phyloP scores from a whole-genome alignment of 1,140 invertebrate species.

The Caligus rogercresseyi region DNA sequence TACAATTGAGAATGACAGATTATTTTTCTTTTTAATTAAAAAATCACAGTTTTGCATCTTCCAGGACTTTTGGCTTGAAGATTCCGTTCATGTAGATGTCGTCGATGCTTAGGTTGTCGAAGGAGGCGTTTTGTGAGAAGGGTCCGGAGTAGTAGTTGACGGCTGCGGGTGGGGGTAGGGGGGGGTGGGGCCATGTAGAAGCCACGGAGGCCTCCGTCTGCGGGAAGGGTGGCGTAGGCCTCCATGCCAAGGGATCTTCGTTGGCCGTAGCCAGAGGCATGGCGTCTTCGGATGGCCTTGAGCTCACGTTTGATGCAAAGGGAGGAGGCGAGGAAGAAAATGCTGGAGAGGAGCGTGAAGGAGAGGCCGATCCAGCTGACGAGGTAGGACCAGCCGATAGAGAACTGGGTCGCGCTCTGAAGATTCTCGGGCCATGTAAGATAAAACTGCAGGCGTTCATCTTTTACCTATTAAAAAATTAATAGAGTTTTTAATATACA shows the following conservation, averaged over 20 bases:
- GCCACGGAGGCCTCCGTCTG: neutral
- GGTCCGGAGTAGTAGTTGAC: neutral
- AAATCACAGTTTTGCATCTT: neutral
- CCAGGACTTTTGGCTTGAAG: neutral
- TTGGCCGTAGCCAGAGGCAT: neutral
- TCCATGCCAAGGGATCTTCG: neutral
- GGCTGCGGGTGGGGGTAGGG: neutral
- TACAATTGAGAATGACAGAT: too few relatives aligned
- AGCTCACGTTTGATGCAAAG: constrained; percentile 54
- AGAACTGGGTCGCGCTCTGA: neutral
- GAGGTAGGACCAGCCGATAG: constrained; percentile 62
- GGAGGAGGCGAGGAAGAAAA: constrained; percentile 57
- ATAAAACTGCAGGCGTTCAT: constrained; percentile 7
- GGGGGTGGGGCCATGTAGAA: neutral
- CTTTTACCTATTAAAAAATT: neutral
- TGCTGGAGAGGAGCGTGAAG: constrained; percentile 48
- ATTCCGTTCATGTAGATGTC: neutral
- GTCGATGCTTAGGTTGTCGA: neutral
- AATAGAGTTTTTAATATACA: neutral
- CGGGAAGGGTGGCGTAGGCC: neutral
- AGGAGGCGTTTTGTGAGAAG: neutral
- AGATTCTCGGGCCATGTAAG: constrained; percentile 1
- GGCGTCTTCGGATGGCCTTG: neutral
- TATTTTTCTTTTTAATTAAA: too few relatives aligned
- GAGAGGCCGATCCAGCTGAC: constrained; percentile 60